Evolutionary conservation across 2,888 invertebrate genomes (phyloP).

Genomic region (Synanthedon myopaeformis): DNA sequence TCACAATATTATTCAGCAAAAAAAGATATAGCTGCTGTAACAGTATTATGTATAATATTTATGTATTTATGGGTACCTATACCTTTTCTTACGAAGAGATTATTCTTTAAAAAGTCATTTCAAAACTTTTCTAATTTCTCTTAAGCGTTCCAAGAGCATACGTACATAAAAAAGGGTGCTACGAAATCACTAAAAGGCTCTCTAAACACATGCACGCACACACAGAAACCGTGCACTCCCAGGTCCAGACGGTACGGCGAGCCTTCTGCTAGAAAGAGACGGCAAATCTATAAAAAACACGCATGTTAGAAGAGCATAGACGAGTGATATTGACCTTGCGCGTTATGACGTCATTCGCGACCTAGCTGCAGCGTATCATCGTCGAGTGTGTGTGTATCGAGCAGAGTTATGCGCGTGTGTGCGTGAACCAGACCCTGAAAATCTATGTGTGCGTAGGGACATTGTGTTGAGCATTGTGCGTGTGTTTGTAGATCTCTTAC

Average conservation of each 20-base stretch:
- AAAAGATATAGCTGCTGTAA: no score
- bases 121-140: neutral
- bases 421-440: slow-evolving; percentile 12
- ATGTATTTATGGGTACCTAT: no score
- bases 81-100: no score
- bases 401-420: slow-evolving; percentile 5
- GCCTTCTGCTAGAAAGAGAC: slow-evolving; percentile 20
- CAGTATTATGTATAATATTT: no score
- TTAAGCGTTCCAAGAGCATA: neutral
- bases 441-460: slow-evolving; percentile 3
- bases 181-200: neutral
- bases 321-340: slow-evolving; percentile 67
- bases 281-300: neutral
- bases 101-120: neutral
- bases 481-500: slow-evolving; percentile 13
- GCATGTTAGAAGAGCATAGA: slow-evolving; percentile 23
- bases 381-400: slow-evolving; percentile 20
- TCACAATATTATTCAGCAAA: no score
- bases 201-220: neutral
- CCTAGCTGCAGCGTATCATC: slow-evolving; percentile 60
- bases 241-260: slow-evolving; percentile 51
- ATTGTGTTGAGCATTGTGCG: slow-evolving; percentile 29
- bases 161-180: neutral
- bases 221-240: slow-evolving; percentile 25
- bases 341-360: slow-evolving; percentile 71